Conservation (phyloP, 2,113 vertebrate genomes). For the Ondatra zibethicus region DNA sequence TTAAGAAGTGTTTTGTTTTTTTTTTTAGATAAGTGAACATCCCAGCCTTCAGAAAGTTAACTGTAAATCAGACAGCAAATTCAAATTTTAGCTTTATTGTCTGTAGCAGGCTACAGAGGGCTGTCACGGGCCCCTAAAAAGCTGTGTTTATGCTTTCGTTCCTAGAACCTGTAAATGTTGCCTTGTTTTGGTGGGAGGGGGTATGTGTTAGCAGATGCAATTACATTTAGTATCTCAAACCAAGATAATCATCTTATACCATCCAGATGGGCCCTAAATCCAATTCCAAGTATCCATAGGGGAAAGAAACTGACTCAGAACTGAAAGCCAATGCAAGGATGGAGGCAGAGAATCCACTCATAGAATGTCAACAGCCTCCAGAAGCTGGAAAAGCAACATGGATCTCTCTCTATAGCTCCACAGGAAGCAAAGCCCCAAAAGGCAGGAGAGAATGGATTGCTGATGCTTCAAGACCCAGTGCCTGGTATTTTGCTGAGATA, state of each 20-base stretch:
- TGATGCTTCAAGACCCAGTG: background rate
- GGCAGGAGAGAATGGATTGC: background rate
- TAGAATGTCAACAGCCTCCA: background rate
- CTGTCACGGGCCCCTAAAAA: background rate
- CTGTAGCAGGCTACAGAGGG: background rate
- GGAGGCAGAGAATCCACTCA: background rate
- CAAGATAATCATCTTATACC: background rate
- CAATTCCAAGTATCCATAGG: background rate
- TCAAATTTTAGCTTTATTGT: conserved; percentile 3
- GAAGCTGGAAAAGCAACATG: background rate
- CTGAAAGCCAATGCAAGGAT: background rate
- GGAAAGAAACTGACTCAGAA: background rate
- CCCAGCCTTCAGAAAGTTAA: background rate
- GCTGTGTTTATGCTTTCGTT: background rate
- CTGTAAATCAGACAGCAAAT: background rate
- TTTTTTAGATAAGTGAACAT: conserved; percentile 19
- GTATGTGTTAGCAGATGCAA: background rate
- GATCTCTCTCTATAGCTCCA: background rate
- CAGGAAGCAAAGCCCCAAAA: background rate
- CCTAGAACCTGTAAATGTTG: background rate
- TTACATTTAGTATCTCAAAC: background rate
- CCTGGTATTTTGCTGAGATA: background rate
- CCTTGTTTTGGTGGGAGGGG: background rate
- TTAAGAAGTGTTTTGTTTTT: background rate
- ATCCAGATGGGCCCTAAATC: background rate